Evolutionary conservation across 1,140 invertebrate species (phyloP).

Genomic region (Chironomus tepperi): DNA sequence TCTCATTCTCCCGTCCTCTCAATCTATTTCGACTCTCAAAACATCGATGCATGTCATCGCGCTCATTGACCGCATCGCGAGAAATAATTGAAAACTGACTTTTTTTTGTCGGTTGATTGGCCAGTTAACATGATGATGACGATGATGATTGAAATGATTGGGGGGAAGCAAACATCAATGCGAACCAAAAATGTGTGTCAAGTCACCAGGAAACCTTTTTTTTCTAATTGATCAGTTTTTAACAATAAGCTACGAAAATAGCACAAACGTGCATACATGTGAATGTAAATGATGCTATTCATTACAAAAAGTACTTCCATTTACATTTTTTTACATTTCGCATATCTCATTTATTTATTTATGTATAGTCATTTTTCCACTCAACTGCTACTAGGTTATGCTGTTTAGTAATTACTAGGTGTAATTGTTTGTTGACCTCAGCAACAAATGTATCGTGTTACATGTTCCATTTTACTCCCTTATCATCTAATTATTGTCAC

Average conservation of each 20-base stretch:
- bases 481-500: neutral
- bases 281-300: no score
- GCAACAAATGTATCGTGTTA: neutral
- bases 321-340: no score
- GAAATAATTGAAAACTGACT: neutral
- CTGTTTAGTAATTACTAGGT: neutral
- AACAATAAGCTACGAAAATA: neutral
- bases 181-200: neutral
- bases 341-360: no score
- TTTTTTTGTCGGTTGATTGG: neutral
- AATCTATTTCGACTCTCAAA: no score
- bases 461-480: slow-evolving; percentile 6
- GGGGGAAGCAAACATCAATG: neutral
- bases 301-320: no score
- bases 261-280: neutral
- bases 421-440: slow-evolving; percentile 8
- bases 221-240: slow-evolving; percentile 22
- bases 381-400: neutral
- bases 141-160: neutral
- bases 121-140: no score
- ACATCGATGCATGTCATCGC: no score
- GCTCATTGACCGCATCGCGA: neutral
- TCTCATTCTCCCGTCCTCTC: neutral
- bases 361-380: neutral
- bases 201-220: neutral